These are phyloP conservation scores for Cepaea nemoralis DNA, from an alignment of 1,140 invertebrate genomes.

Conservation along the genomic window DNA sequence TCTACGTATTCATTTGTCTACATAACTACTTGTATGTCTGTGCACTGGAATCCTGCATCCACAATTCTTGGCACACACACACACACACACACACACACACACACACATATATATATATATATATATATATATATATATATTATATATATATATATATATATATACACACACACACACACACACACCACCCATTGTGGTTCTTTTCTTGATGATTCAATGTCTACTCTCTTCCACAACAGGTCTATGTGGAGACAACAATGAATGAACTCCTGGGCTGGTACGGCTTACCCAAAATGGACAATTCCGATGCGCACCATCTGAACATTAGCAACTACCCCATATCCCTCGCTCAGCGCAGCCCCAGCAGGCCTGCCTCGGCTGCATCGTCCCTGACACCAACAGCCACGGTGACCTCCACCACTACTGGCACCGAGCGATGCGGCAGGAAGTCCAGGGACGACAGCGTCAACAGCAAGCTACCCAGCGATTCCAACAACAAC, in stretches of 20 bases:
- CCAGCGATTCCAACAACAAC: constrained; percentile 36
- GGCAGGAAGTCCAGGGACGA: not conserved
- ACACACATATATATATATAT: no score
- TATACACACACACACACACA: no score
- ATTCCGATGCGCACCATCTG: constrained; percentile 68
- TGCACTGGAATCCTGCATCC: no score
- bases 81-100: no score
- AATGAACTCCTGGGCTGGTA: constrained; percentile 91
- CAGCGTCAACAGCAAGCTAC: not conserved
- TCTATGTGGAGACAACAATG: constrained; percentile 90
- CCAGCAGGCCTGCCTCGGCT: not conserved
- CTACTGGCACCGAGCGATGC: not conserved
- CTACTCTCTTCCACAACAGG: constrained; percentile 74
- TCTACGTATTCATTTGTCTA: no score
- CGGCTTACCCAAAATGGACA: constrained; percentile 83
- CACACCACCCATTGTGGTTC: no score
- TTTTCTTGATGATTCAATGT: not conserved
- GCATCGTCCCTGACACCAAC: not conserved
- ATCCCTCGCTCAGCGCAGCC: not conserved
- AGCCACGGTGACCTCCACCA: not conserved
- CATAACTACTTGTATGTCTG: no score
- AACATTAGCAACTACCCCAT: not conserved
- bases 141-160: no score
- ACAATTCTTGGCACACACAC: no score
- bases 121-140: no score